Evolutionary conservation across 2,888 invertebrate species (phyloP).

Genomic region (Coelopa pilipes): DNA sequence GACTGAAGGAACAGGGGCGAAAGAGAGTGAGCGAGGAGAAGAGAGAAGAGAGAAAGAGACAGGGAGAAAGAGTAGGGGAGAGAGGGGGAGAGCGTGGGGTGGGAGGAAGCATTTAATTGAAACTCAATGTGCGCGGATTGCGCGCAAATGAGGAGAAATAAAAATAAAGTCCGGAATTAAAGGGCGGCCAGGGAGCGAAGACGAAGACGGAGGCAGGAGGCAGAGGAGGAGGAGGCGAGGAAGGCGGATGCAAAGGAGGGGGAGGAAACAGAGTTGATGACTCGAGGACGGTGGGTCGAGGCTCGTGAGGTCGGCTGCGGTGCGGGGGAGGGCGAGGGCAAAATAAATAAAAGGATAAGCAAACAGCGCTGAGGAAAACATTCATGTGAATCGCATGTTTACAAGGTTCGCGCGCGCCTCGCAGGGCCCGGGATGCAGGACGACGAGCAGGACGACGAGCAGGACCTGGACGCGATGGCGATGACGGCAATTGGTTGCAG

Average conservation of each 20-base stretch:
- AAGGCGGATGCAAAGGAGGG: background rate
- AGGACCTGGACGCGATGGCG: no score
- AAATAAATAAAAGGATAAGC: constrained; percentile 12
- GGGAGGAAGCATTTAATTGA: constrained; percentile 21
- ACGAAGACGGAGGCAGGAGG: no score
- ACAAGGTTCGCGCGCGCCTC: background rate
- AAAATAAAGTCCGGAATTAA: constrained; percentile 3
- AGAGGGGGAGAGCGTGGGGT: background rate
- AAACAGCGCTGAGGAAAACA: constrained; percentile 7
- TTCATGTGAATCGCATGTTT: constrained; percentile 15
- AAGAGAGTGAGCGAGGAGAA: no score
- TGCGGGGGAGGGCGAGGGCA: background rate
- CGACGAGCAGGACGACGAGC: no score
- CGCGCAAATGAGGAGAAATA: constrained; percentile 15
- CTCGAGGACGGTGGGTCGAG: no score
- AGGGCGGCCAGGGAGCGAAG: no score
- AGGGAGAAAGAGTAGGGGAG: no score
- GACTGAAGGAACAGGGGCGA: background rate
- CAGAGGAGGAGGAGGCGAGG: no score
- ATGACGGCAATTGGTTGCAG: background rate
- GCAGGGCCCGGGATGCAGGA: background rate
- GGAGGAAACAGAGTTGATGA: background rate
- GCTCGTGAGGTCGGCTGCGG: no score
- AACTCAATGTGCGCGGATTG: constrained; percentile 26
- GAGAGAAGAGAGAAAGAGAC: background rate